Conservation (phyloP, 2,888 invertebrate genomes). For the Baccha elongata region DNA sequence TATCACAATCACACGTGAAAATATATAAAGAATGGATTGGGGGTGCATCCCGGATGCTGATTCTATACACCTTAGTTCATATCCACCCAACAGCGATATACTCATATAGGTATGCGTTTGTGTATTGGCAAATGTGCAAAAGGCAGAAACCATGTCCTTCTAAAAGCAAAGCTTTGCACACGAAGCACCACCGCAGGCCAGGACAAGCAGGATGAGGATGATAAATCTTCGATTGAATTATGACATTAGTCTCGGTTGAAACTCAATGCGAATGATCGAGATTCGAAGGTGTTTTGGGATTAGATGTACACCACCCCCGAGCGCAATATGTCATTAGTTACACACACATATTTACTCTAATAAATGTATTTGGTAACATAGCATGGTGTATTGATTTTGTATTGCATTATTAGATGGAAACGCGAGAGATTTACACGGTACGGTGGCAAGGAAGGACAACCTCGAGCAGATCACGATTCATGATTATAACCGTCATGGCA, state of each 20-base stretch:
- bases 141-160: constrained; percentile 37
- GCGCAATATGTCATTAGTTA: constrained; percentile 67
- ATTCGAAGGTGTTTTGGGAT: constrained; percentile 68
- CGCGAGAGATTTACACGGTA: constrained; percentile 53
- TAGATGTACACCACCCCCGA: constrained; percentile 59
- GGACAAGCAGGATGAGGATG: constrained; percentile 26
- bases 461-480: constrained; percentile 30
- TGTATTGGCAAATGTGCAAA: constrained; percentile 32
- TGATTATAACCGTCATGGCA: constrained; percentile 19
- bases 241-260: constrained; percentile 69
- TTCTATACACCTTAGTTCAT: background rate
- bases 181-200: constrained; percentile 21
- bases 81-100: constrained; percentile 28
- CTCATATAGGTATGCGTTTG: background rate
- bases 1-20: constrained; percentile 65
- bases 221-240: constrained; percentile 72
- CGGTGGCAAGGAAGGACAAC: constrained; percentile 4
- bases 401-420: constrained; percentile 57
- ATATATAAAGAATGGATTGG: constrained; percentile 55
- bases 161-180: constrained; percentile 46
- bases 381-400: constrained; percentile 60
- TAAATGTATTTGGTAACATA: constrained; percentile 11
- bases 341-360: constrained; percentile 21
- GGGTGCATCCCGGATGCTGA: constrained; percentile 37
- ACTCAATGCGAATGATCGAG: constrained; percentile 63